Base-by-base conservation (phyloP, 2,113 vertebrate species). In the Ophiodon elongatus region DNA sequence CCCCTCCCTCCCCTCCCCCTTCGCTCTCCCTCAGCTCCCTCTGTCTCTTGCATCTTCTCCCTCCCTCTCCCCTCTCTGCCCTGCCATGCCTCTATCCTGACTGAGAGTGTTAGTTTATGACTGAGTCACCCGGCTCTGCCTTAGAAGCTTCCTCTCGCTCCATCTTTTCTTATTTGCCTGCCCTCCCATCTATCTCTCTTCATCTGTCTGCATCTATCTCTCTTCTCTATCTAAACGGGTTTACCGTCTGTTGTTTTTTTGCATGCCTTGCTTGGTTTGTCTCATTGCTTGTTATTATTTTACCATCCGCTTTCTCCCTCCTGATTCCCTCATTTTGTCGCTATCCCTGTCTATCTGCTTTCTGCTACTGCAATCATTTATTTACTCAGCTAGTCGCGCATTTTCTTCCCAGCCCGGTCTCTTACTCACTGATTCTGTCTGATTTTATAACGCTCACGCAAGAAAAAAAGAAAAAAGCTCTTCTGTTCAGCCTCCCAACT, bases 371-470 rank as follows among this genome's bases (percentile, higher is more conserved):
- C 86, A 76, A 92, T 92, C 82, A 92, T 89, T 90, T 91, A 90
- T 93, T 90, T 91, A 88, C 85, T 85, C 77, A 73, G 78, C 82
- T 82, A 79, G 76, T 85, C 25, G 70, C 8, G 6, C 73, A 54
- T 84, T 85, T 91, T 75, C 83, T 84, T 68, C 56, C 60, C 70
- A 56, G 62, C 80, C 70, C 25, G 23, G 62, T 85, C 70, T 89
- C 90, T 90, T 89, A 90, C 93, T 93, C 92, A 90, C 89, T 80
- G 89, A 91, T 88, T 91, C 91, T 79, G 79, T 93, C 94, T 87
- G 73, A 90, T 90, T 89, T 89, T 83, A 81, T 89, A 85, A 90
- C 59, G 9, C 80, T 91, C 82, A 90, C 29, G 14, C 73, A 43
- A 70, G 79, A 84, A 87, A 83, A 87, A n/a, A 41, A 73, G 83